Evolutionary conservation across 2,113 vertebrate species (phyloP), one percentile per base, ranked within the genome.

Genomic region (Pao palembangensis): DNA sequence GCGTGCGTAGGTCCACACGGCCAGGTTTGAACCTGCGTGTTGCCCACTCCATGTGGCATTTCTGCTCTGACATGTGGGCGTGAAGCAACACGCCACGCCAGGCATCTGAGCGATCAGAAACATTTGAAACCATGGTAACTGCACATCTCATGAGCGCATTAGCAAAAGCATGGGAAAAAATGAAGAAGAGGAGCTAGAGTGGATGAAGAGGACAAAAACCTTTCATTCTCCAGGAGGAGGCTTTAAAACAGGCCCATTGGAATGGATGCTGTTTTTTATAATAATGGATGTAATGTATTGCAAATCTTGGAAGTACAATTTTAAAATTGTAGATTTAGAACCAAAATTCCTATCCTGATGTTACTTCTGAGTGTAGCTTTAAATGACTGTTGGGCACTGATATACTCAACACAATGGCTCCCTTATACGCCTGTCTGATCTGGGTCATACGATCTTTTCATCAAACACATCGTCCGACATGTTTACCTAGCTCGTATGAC

Each of bases 111-210:
- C 67, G 44, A 78, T 82, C 68, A 76, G 76, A 85, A 69, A 81
- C 71, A 81, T 81, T 80, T 71, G 75, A 81, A 84, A 84, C 85
- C 87, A 88, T 85, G 69, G 81, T 67, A 79, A 86, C 85, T 31
- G 62, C 75, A 74, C 67, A 72, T 73, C 72, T 80, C 49, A 73
- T 75, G 60, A 68, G 65, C 50, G 64, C 57, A 72, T 75, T 64
- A 69, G 64, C 46, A 58, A 75, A 74, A 63, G 50, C 52, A 67
- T 66, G 46, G 55, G 75, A 28, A 61, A 60, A n/a, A n/a, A 51
- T 64, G 47, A 25, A 56, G 55, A 53, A 64, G 48, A 63, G 17
- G 46, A 47, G 64, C 55, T 12, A 19, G 48, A 64, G 48, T 28
- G 61, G 50, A 25, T 49, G 10, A 52, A 23, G 23, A 52, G 20